phyloP scores from a whole-genome alignment of 2,113 vertebrate species.

The Benitochromis conjunctus region DNA sequence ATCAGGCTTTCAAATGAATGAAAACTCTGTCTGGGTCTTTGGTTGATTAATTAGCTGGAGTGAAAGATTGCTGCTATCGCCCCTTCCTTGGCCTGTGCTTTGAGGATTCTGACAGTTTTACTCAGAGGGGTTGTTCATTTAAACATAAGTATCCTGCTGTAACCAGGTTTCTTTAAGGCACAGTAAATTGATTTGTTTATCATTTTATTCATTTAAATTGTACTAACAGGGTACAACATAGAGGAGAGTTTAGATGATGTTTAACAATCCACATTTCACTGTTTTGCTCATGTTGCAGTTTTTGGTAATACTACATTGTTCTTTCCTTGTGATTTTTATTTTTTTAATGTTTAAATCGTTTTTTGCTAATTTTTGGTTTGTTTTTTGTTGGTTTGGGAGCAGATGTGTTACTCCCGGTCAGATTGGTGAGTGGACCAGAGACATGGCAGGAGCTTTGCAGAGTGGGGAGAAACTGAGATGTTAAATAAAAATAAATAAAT shows the following conservation, averaged over 20 bases:
- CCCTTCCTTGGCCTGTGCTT: not conserved
- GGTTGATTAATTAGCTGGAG: not conserved
- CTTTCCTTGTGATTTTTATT: no score
- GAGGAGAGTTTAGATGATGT: rapidly evolving
- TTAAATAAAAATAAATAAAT: no score
- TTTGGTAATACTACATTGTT: no score
- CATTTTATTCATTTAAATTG: not conserved
- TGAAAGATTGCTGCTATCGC: not conserved
- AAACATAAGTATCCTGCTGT: not conserved
- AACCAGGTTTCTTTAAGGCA: not conserved
- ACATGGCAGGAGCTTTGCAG: not conserved
- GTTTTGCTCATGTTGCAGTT: no score
- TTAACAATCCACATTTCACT: not conserved
- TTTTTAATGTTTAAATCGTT: no score
- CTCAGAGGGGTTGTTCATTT: not conserved
- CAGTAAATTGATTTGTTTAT: not conserved
- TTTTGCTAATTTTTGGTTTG: not conserved
- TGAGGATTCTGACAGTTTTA: not conserved
- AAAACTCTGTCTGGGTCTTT: not conserved
- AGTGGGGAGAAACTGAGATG: rapidly evolving
- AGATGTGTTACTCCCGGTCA: rapidly evolving
- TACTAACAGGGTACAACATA: not conserved
- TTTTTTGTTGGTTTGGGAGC: not conserved
- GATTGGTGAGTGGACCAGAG: not conserved
- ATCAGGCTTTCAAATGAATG: not conserved